Base-by-base conservation (phyloP, 2,888 invertebrate genomes). In the Amphipyra tragopoginis region DNA sequence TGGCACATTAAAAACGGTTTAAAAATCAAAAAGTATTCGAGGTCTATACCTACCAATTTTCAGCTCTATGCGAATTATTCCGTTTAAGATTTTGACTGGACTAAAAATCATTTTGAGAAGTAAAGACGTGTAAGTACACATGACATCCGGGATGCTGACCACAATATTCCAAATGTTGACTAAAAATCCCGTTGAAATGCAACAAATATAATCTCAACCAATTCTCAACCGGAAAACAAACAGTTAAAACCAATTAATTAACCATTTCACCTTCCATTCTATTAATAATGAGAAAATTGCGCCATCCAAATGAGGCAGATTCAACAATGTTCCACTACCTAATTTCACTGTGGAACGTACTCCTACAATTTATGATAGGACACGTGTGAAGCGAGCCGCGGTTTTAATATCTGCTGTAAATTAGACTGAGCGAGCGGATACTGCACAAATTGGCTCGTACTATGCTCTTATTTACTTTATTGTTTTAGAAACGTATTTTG, bases 401-500 rank as follows among this genome's bases (percentile, higher is more conserved):
- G 89, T 89, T 90, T 90, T 90, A 90, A 90, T 90, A 89, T 90
- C 87, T 79, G 88, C 82, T 86, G 85, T 90, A 88, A 90, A 90
- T 90, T 89, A 90, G 86, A 81, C 75, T 77, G 80, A 76, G 80
- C 79, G 79, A 76, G 77, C 70, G 77, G 63, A 79, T 74, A 75
- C 74, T 77, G 80, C 77, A 79, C 80, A 82, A 82, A 84, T 83
- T 82, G 81, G 80, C 73, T 56, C 56, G 56, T 67, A 48, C 65
- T 50, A 55, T 54, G 65, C 63, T 70, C 49, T 77, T 65, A 62
- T 68, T 54, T 48, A 73, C 65, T 77, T 79, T 78, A 83, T 77
- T 78, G 78, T 77, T 79, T 77, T 79, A 65, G 77, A 70, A 72
- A 70, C 52, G 62, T 33, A 56, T 48, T 75, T 77, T 75, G 68